phyloP scores from a whole-genome alignment of 53 echinoderm and acorn worm species.

The Stichopus horrens region DNA sequence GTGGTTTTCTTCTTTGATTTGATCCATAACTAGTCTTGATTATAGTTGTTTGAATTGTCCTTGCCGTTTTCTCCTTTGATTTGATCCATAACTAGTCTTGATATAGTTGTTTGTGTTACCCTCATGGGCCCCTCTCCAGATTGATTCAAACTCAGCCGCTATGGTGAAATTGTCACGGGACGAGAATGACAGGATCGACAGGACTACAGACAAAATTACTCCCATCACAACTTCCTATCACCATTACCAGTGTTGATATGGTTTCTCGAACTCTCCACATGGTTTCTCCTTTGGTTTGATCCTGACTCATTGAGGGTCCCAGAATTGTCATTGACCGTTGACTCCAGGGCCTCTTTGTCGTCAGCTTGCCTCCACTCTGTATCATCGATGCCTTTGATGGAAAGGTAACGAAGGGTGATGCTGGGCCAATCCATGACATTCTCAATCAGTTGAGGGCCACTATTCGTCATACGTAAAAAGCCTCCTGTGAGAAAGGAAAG shows the following conservation, averaged over 20 bases:
- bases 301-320: neutral
- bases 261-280: neutral
- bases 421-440: constrained; percentile 85
- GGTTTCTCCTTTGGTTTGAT: constrained; percentile 17
- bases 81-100: too few species aligned
- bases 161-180: too few species aligned
- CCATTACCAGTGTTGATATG: constrained; percentile 13
- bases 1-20: too few species aligned
- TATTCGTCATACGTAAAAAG: constrained; percentile 50
- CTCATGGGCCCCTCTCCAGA: too few species aligned
- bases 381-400: constrained; percentile 86
- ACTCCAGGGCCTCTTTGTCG: constrained; percentile 11
- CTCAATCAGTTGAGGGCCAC: constrained; percentile 78
- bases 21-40: too few species aligned
- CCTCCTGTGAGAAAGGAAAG: constrained; percentile 23
- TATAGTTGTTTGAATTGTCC: too few species aligned
- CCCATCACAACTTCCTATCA: neutral
- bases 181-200: too few species aligned
- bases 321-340: neutral
- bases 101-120: too few species aligned
- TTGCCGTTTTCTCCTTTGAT: too few species aligned
- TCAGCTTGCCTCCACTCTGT: constrained; percentile 38
- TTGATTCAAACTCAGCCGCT: too few species aligned
- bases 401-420: constrained; percentile 76
- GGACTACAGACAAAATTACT: too few species aligned